Base-by-base conservation (phyloP, 2,888 invertebrate genomes). In the Brachyopa scutellaris region DNA sequence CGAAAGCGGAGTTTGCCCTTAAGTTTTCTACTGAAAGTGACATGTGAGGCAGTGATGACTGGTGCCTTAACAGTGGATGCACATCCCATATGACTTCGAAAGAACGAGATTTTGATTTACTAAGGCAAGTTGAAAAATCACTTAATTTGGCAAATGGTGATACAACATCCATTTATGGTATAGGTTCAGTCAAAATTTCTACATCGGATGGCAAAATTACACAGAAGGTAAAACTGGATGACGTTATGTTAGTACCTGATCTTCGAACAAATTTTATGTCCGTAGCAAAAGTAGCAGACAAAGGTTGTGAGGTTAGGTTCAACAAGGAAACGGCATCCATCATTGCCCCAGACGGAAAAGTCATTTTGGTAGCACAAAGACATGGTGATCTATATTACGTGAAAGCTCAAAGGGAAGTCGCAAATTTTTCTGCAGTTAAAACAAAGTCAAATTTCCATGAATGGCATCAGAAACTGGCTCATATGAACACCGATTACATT, bases 181-280 rank as follows among this genome's bases (percentile, higher is more conserved):
- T 29, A 8, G 29, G 29, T 29, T 29, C 2, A 8, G 29, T 29
- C 0, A 29, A 8, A n/a, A 9, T 15, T 1, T 6, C 42, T 11
- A 9, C 45, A 47, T 23, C 47, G 5, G 4, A 47, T 23, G 21
- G n/a, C 6, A 7, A 47, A 47, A 40, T 15, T 17, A 15, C 15
- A 7, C 8, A 17, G 9, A 15, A 40, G 1, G 2, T 9, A 13
- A 26, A 47, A 7, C 7, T 23, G 11, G 26, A 23, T n/a, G 19
- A 47, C 23, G 13, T 47, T 11, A 21, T 45, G 45, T 45, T 45
- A n/a, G 21, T 45, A 2, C 17, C 1, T 2, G 47, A 66, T 5
- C 13, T 66, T 23, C 31, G 53, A 6, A 66, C 53, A 15, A 51
- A 53, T 53, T 15, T 53, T 0, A n/a, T 66, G 29, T 53, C 66